Base-by-base conservation (phyloP, 2,888 invertebrate genomes). In the Calameuta pallipes region DNA sequence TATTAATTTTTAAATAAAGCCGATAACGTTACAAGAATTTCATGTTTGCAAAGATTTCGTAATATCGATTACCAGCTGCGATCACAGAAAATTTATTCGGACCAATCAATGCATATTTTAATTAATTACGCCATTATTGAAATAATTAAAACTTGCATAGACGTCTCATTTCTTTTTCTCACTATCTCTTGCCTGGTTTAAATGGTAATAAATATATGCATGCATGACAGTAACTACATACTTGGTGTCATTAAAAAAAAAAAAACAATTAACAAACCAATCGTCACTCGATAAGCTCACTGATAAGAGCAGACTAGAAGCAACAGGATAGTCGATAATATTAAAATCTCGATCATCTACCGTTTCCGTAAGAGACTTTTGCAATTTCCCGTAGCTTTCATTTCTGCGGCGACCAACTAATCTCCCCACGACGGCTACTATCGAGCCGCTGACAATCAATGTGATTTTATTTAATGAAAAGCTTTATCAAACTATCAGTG, bases 361-460 rank as follows among this genome's bases (percentile, higher is more conserved):
- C 86, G 86, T 87, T 86, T 89, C 88, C 89, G 87, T 82, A 90
- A 90, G 90, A 90, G 91, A 91, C 91, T 90, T 91, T 91, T 90
- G 90, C 90, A 90, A 91, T 91, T 91, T 91, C 91, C 91, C 90
- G 86, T 87, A 85, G 88, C 88, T 90, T 87, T 86, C 86, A 86
- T 79, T 81, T 81, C 75, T 41, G 71, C 73, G 35, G 31, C 41
- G 41, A 56, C 41, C 41, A 56, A 56, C 23, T 56, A 56, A 56
- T 56, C 41, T 56, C 41, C 41, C 23, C 41, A 2, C 9, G 41
- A 23, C 41, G 41, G 23, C 6, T 23, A 9, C 9, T 56, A 56
- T 56, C 41, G 23, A 56, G 23, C 41, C 41, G 6, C 41, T 56
- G 41, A 56, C 41, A 56, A 23, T 56, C 41, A 23, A 56, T 6